phyloP scores from a whole-genome alignment of 1,140 invertebrate genomes.

The Tribolium castaneum region DNA sequence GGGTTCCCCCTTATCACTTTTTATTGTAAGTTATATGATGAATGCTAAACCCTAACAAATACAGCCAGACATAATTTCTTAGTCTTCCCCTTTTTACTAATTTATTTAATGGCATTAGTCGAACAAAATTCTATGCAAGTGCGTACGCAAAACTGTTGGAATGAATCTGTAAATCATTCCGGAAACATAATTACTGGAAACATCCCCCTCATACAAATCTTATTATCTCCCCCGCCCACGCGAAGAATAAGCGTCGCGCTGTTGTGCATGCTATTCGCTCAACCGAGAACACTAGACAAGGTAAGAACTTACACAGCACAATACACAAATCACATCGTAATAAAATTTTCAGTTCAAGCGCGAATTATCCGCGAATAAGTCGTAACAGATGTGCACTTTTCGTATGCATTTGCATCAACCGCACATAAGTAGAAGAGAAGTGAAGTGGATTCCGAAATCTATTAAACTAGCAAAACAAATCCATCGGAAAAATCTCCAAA shows the following conservation, averaged over 20 bases:
- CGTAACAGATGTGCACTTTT: not conserved
- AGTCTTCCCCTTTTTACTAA: not conserved
- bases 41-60: too few species aligned
- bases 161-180: constrained; percentile 55
- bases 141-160: constrained; percentile 20
- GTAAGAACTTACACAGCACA: not conserved
- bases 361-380: not conserved
- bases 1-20: too few species aligned
- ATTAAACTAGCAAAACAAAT: too few species aligned
- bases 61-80: too few species aligned
- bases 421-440: not conserved
- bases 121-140: constrained; percentile 17
- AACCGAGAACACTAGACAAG: not conserved
- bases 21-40: too few species aligned
- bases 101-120: not conserved
- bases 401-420: not conserved
- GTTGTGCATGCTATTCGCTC: not conserved
- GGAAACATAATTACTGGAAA: constrained; percentile 55
- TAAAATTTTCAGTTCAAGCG: not conserved
- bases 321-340: not conserved
- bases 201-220: constrained; percentile 56
- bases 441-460: too few species aligned
- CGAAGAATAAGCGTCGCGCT: constrained; percentile 23
- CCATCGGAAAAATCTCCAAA: too few species aligned
- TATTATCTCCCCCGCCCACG: constrained; percentile 50